Conservation (phyloP, 1,140 invertebrate genomes). For the Formica exsecta region DNA sequence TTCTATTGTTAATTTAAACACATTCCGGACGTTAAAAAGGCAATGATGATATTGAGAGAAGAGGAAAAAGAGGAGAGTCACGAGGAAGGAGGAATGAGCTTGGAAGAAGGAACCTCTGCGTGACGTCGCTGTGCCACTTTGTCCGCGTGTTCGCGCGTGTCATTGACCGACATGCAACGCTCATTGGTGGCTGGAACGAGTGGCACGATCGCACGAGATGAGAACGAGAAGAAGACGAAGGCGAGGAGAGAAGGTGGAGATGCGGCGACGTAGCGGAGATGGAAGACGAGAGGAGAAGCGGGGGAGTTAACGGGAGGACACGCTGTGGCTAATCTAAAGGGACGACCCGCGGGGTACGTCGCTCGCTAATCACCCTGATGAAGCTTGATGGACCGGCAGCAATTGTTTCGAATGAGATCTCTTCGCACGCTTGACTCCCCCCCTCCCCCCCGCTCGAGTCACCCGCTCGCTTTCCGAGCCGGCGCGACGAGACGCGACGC, state of each 20-base stretch:
- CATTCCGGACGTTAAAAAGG: constrained; percentile 34
- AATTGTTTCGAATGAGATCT: constrained; percentile 83
- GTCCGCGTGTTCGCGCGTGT: constrained; percentile 74
- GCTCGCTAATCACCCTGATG: constrained; percentile 84
- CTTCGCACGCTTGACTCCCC: constrained; percentile 67
- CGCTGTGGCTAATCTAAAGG: constrained; percentile 82
- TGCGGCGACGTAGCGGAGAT: constrained; percentile 4
- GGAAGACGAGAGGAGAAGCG: constrained; percentile 37
- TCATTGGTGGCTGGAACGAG: constrained; percentile 75
- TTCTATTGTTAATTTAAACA: constrained; percentile 46
- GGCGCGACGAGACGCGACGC: constrained; percentile 5
- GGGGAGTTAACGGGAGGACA: constrained; percentile 70
- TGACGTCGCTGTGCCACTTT: constrained; percentile 64
- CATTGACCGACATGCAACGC: constrained; percentile 78
- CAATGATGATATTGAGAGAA: constrained; percentile 40
- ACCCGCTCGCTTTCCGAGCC: constrained; percentile 50
- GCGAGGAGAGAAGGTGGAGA: constrained; percentile 67
- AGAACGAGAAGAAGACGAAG: constrained; percentile 70
- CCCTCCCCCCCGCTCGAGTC: constrained; percentile 48
- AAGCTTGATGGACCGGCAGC: constrained; percentile 83
- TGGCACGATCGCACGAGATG: constrained; percentile 68
- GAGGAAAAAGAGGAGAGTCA: constrained; percentile 24
- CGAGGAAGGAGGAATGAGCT: constrained; percentile 34
- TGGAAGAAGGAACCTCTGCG: constrained; percentile 61
- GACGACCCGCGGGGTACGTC: constrained; percentile 81